Base-by-base conservation (phyloP, 2,888 invertebrate species). In the Sericinus montela region DNA sequence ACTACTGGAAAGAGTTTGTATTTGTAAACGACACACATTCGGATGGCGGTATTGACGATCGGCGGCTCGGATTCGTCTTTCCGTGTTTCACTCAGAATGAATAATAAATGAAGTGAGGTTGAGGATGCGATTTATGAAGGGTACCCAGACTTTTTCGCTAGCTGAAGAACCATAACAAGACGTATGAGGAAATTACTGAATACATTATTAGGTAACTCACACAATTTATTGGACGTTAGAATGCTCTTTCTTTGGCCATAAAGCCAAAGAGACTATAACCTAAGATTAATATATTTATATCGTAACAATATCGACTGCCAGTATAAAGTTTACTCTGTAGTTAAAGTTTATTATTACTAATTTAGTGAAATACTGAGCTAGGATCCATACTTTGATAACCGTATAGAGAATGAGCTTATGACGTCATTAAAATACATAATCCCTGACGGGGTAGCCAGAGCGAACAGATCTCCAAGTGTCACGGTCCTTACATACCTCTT, bases 161-260 rank as follows among this genome's bases (percentile, higher is more conserved):
- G 68, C 63, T 69, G 67, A 81, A 82, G 80, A 81, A 79, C 85
- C 82, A 83, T 86, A 86, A 85, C 81, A 83, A 86, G 85, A 87
- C 77, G 76, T 80, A 84, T 85, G 82, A 79, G 69, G 75, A 81
- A 88, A 88, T 87, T 83, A 84, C 84, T 76, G 83, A 83, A 85
- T 86, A 69, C 71, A 77, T 79, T 84, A 84, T 81, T 71, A 80
- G 80, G 66, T 54, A 62, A 59, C 65, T 72, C 71, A 67, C 77
- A 63, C 75, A 75, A 81, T 83, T 86, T 82, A 79, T 85, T 81
- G 72, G 77, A 68, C 65, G 62, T 74, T 77, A 72, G 73, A 78
- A 38, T 58, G 63, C 37, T 37, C 28, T 53, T 55, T n/a, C n/a
- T n/a, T n/a, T n/a, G n/a, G 11, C 32, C 32, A 32, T 11, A 32